Conservation (phyloP, 2,888 invertebrate genomes). For the Plebejus melissa region DNA sequence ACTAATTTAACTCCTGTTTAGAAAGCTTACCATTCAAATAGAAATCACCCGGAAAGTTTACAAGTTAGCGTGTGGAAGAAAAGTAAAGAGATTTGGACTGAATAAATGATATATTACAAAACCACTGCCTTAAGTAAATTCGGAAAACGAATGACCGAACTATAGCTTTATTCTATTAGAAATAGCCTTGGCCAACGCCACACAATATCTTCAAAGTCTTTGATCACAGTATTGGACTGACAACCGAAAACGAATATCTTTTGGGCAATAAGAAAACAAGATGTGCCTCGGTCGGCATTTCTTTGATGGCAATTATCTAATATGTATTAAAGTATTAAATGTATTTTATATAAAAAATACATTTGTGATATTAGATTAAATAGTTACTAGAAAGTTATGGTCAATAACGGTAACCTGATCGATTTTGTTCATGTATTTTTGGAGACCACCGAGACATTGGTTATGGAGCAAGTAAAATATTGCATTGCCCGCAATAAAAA, state of each 20-base stretch:
- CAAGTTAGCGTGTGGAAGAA: too few relatives aligned
- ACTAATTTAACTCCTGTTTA: too few relatives aligned
- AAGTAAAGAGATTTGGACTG: too few relatives aligned
- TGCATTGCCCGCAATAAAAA: background rate
- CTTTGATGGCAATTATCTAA: background rate
- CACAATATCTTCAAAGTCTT: background rate
- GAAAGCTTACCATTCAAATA: too few relatives aligned
- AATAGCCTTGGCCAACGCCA: background rate
- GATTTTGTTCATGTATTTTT: background rate
- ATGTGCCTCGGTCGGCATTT: background rate
- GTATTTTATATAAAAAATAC: background rate
- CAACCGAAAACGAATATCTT: slow-evolving; percentile 5
- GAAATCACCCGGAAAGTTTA: too few relatives aligned
- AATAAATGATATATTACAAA: background rate
- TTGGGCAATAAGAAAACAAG: background rate
- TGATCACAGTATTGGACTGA: slow-evolving; percentile 16
- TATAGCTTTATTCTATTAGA: background rate
- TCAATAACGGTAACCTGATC: background rate
- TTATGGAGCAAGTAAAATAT: background rate
- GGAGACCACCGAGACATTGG: background rate
- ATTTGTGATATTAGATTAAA: background rate
- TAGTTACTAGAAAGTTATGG: background rate
- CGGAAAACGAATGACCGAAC: background rate
- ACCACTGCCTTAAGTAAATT: background rate
- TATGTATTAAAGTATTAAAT: background rate